Percentiles rank a stretch among this genome's conserved stretches.
Evolutionary conservation across 2,113 vertebrate genomes (phyloP).

Genomic region (Hucho hucho): DNA sequence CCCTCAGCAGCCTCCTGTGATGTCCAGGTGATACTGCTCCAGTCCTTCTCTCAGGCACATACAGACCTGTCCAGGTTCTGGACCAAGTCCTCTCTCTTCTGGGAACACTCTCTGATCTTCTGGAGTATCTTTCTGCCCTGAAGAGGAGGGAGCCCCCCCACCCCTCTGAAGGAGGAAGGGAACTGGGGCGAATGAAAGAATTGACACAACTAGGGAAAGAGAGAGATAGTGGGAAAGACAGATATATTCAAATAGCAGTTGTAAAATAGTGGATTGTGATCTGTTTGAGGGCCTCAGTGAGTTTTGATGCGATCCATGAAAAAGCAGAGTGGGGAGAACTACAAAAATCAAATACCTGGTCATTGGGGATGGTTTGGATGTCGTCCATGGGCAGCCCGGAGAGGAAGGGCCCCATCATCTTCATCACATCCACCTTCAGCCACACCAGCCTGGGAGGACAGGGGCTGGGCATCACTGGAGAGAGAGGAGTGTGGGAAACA

Average conservation of each 20-base stretch:
- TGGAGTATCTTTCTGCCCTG: conserved; percentile 25
- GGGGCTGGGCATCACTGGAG: not conserved
- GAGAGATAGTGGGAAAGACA: not conserved
- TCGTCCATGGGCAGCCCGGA: conserved; percentile 39
- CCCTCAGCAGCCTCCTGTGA: too few relatives aligned
- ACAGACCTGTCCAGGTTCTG: conserved; percentile 38
- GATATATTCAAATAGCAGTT: not conserved
- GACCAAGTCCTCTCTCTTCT: conserved; percentile 14
- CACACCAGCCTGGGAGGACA: conserved; percentile 51
- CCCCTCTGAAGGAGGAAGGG: conserved; percentile 20
- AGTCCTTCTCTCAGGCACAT: not conserved
- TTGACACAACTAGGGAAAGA: conserved; percentile 32
- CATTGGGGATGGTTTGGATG: conserved; percentile 37
- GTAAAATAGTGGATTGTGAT: too few relatives aligned
- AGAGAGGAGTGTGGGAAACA: not conserved
- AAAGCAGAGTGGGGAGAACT: too few relatives aligned
- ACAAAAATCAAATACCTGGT: conserved; percentile 36
- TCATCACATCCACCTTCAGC: conserved; percentile 38
- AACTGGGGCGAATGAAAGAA: conserved; percentile 40
- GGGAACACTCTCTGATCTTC: conserved; percentile 34
- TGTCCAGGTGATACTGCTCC: too few relatives aligned
- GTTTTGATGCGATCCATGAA: too few relatives aligned
- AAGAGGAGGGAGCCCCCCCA: not conserved
- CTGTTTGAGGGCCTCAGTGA: too few relatives aligned
- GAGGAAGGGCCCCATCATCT: conserved; percentile 61